Conservation (phyloP, 2,797 vertebrate genomes). For the Meda fulgida region DNA sequence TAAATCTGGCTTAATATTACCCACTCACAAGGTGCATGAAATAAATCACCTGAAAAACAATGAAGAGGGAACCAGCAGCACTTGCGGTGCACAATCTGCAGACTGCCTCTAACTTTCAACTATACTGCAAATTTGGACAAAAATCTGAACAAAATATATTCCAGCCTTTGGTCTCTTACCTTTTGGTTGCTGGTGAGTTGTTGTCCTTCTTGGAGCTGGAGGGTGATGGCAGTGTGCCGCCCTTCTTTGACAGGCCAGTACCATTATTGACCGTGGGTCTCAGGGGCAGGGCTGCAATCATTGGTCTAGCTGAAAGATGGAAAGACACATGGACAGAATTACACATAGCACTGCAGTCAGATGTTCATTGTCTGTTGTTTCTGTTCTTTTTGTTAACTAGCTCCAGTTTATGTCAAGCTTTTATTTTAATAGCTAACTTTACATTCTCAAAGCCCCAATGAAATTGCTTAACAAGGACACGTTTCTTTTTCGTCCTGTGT, state of each 20-base stretch:
- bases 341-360: neutral
- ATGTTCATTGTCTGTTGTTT: neutral
- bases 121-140: neutral
- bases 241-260: constrained; percentile 95
- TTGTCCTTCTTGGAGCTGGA: constrained; percentile 90
- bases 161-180: constrained; percentile 72
- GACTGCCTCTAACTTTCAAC: neutral
- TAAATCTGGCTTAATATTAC: neutral
- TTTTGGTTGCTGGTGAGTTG: constrained; percentile 81
- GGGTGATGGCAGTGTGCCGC: constrained; percentile 88
- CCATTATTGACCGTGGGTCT: constrained; percentile 92
- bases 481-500: neutral
- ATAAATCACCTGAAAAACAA: neutral
- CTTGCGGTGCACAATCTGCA: neutral
- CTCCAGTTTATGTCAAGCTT: neutral
- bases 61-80: neutral
- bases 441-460: neutral
- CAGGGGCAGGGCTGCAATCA: constrained; percentile 91
- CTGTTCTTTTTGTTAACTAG: neutral
- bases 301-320: constrained; percentile 87
- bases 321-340: constrained; percentile 27
- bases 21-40: neutral
- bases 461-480: neutral
- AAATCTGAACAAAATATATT: neutral
- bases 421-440: neutral